Evolutionary conservation across 2,888 invertebrate genomes (phyloP).

Genomic region (Drosophila aldrichi): DNA sequence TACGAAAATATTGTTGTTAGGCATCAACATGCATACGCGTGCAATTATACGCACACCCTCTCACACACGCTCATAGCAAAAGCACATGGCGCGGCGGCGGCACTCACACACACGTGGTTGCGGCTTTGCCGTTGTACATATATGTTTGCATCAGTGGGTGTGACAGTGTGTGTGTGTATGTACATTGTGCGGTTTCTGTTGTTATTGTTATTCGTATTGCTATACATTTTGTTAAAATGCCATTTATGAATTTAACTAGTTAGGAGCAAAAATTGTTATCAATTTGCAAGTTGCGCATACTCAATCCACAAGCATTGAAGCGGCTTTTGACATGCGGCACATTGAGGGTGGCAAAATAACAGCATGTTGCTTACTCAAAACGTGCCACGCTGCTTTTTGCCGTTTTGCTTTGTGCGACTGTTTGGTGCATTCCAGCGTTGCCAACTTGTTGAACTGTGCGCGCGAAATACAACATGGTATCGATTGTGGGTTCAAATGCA

Average conservation of each 20-base stretch:
- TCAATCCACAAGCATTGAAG: not conserved
- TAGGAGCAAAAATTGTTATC: not conserved
- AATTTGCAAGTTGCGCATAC: not conserved
- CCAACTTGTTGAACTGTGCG: conserved; percentile 48
- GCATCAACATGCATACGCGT: conserved; percentile 31
- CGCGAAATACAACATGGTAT: conserved; percentile 38
- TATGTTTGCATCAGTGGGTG: conserved; percentile 14
- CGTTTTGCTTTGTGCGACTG: conserved; percentile 33
- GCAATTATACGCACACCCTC: conserved; percentile 15
- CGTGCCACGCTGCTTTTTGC: conserved; percentile 73
- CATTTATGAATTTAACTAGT: not conserved
- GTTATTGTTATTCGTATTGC: conserved; percentile 55
- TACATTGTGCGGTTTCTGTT: conserved; percentile 43
- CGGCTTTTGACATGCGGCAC: conserved; percentile 33
- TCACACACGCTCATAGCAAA: conserved; percentile 48
- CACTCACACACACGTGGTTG: conserved; percentile 70
- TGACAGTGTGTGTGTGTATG: conserved; percentile 6
- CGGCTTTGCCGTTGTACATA: conserved; percentile 12
- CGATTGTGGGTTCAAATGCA: conserved; percentile 27
- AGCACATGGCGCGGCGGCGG: conserved; percentile 76
- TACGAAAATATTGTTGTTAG: conserved; percentile 50
- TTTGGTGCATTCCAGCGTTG: conserved; percentile 61
- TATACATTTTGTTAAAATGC: conserved; percentile 7
- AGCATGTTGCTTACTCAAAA: conserved; percentile 64
- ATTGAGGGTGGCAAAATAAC: conserved; percentile 32